Base-by-base conservation (phyloP, 2,113 vertebrate species). In the Erpornis zantholeuca region DNA sequence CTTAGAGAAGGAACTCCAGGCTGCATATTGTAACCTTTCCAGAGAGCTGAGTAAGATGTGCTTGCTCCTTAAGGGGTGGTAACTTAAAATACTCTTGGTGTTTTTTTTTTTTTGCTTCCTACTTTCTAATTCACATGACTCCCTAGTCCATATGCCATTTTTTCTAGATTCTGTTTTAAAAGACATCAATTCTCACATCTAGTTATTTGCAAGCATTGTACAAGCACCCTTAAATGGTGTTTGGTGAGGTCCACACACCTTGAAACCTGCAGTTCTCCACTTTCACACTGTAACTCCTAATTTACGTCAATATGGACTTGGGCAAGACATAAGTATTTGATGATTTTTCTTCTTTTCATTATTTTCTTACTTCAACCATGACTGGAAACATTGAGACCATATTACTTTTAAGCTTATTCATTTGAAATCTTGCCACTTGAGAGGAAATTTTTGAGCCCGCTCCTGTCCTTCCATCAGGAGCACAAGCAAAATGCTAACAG, bases 61-160 rank as follows among this genome's bases (percentile, higher is more conserved):
- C 31, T 82, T 65, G 66, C 49, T 95, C 75, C 53, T 94, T 31
- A 82, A 80, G 0, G n/a, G 85, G 90, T 35, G 94, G 92, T 59
- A 93, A 86, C 90, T 94, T 92, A 93, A 97, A 96, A 96, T 93
- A 96, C 12, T 53, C 73, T 4, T n/a, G 47, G 9, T 13, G 14
- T 33, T 47, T 71, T 15, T 45, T 44, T 40, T 71, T 83, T 86
- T 90, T 80, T 77, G 24, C 75, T 95, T 94, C 94, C 90, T 86
- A 73, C 82, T 97, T 96, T 44, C 45, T 77, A 44, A 93, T 94
- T 93, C 81, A 72, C 71, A 92, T 77, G 79, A 93, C 68, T 92
- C 78, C 15, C 12, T 33, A 47, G 14, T 83, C 71, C 76, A 73
- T 86, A 90, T 73, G 75, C 53, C 52, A 4, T 25, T 81, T 86